Base-by-base conservation (phyloP, 2,888 invertebrate genomes). In the Eupithecia tripunctaria region DNA sequence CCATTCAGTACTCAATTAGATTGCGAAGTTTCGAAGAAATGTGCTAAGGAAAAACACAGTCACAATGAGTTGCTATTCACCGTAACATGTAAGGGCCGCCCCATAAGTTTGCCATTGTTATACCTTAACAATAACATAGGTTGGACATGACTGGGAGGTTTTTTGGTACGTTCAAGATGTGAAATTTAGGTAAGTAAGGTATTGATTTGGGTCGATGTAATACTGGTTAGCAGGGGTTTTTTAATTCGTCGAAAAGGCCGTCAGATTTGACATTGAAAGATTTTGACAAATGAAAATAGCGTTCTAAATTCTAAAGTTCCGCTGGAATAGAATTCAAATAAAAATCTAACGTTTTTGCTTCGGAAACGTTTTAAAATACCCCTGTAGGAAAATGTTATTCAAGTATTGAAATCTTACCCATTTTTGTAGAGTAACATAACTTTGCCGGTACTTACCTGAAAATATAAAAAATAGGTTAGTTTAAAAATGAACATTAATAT, bases 391-490 rank as follows among this genome's bases (percentile, higher is more conserved):
- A 32, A 32, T 6, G 32, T 32, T 32, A 32, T 32, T 32, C 32
- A 32, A 32, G 32, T 32, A 32, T 32, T 4, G 6, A 32, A 29
- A 29, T 3, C 32, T 41, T 56, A 72, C 68, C 67, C 38, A 29
- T 59, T 56, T 6, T 41, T 10, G 21, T 59, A 29, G 29, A 67
- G 15, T 15, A 6, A 14, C 59, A 5, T 25, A n/a, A 12, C 51
- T 21, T 51, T 12, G 51, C 10, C 68, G 59, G 74, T 77, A 77
- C 78, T 78, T 78, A 78, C 78, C 78, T 78, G 78, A 63, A 78
- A 78, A 75, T 8, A 67, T n/a, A 27, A 36, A 68, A n/a, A 59
- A 27, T 41, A 15, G 18, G 43, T 66, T 38, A 67, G 38, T 63
- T 70, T 41, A 0, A 18, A n/a, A 47, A 47, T n/a, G n/a, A n/a